A percentile compares a stretch with the other conserved stretches of the same genome.
Conservation (phyloP, 2,797 vertebrate genomes). For the Rhodeus uyekii region DNA sequence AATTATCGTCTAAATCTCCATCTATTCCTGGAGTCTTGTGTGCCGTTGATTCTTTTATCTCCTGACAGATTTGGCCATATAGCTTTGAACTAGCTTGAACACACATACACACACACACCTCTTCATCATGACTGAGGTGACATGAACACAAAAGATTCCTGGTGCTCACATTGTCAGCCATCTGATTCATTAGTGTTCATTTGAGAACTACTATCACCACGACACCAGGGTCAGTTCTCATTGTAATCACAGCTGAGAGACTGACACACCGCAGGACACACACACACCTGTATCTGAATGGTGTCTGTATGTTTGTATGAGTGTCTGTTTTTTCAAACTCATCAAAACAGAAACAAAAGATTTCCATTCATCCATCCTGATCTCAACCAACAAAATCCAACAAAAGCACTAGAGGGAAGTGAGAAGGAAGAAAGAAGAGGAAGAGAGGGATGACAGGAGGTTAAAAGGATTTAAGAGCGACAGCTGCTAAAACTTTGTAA, state of each 20-base stretch:
- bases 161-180: conserved; percentile 36
- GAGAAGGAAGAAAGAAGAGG: neutral
- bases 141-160: conserved; percentile 32
- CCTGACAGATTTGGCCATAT: conserved; percentile 16
- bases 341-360: conserved; percentile 15
- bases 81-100: conserved; percentile 32
- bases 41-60: conserved; percentile 28
- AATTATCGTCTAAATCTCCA: neutral
- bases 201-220: conserved; percentile 25
- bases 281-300: conserved; percentile 26
- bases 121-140: conserved; percentile 30
- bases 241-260: conserved; percentile 28
- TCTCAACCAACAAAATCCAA: neutral
- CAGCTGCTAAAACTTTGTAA: conserved; percentile 44
- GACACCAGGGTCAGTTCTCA: neutral
- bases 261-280: neutral
- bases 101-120: conserved; percentile 6
- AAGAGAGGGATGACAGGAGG: conserved; percentile 17
- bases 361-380: neutral
- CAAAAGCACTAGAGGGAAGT: conserved; percentile 2
- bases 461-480: conserved; percentile 26
- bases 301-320: neutral
- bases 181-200: conserved; percentile 36
- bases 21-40: neutral
- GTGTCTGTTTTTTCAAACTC: neutral